Evolutionary conservation across 2,797 vertebrate genomes (phyloP).

Genomic region (Gymnopithys bicolor): DNA sequence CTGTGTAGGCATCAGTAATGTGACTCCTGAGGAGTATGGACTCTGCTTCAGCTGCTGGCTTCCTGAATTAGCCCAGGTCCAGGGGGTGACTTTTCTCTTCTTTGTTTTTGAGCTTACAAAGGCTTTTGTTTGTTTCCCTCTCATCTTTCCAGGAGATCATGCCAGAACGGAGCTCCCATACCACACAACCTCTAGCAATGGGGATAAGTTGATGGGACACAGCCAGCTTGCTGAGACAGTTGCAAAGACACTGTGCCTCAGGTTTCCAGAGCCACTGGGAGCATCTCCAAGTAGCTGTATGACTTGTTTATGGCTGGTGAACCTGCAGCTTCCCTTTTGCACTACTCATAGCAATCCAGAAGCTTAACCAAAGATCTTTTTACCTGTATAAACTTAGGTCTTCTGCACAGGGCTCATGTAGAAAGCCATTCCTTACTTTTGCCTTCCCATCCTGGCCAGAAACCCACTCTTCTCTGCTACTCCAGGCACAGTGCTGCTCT

Average conservation of each 20-base stretch:
- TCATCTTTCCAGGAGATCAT: not conserved
- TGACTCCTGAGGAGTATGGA: fast-evolving
- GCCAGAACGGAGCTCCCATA: not conserved
- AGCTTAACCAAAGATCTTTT: not conserved
- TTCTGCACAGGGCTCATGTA: fast-evolving
- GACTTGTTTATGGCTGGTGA: not conserved
- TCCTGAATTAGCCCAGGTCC: not conserved
- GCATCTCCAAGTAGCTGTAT: not conserved
- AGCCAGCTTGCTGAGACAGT: fast-evolving
- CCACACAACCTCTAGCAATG: not conserved
- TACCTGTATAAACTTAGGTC: not conserved
- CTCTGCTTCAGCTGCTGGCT: not conserved
- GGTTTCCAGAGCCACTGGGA: not conserved
- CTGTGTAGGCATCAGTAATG: not conserved
- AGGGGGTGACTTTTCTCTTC: not conserved
- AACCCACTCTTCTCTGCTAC: not conserved
- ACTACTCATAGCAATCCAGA: not conserved
- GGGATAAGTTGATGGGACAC: not conserved
- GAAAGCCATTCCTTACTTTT: not conserved
- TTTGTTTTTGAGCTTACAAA: not conserved
- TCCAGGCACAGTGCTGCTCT: not conserved
- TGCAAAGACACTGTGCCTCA: not conserved
- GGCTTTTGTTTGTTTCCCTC: not conserved
- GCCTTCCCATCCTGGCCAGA: not conserved
- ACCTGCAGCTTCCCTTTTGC: not conserved